phyloP scores from a whole-genome alignment of 2,113 vertebrate species.

The Stomatorhinus ivindoensis region DNA sequence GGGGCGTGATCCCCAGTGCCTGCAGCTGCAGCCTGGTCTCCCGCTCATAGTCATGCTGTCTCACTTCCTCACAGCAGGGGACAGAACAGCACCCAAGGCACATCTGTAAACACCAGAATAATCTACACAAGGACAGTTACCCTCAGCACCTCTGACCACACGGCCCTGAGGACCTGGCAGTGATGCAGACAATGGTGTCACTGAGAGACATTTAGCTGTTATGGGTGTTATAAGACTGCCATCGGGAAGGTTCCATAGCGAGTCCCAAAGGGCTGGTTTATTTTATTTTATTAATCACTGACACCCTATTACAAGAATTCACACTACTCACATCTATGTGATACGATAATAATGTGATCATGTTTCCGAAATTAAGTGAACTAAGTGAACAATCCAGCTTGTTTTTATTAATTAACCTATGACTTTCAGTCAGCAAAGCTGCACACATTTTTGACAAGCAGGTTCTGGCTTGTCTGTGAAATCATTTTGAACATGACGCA shows the following conservation, averaged over 20 bases:
- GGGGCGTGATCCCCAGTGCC: neutral
- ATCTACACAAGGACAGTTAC: conserved; percentile 86
- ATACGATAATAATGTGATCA: neutral
- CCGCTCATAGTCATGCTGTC: conserved; percentile 68
- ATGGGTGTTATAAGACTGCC: conserved; percentile 73
- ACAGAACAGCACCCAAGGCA: conserved; percentile 72
- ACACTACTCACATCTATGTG: neutral
- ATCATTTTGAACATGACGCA: neutral
- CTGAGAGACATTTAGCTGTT: conserved; percentile 70
- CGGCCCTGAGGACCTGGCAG: conserved; percentile 72
- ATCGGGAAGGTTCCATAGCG: conserved; percentile 54
- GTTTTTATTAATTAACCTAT: neutral
- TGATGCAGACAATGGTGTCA: conserved; percentile 71
- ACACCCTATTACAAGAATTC: conserved; percentile 27
- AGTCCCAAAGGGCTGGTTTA: conserved; percentile 44
- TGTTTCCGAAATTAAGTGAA: neutral
- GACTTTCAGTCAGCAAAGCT: neutral
- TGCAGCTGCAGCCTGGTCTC: conserved; percentile 58
- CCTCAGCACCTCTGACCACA: conserved; percentile 77
- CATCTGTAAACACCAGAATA: conserved; percentile 92
- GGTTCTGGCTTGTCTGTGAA: neutral
- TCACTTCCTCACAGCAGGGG: conserved; percentile 76
- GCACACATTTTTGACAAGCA: neutral
- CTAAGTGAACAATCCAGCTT: neutral
- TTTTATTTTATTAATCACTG: conserved; percentile 56